These are phyloP conservation scores for Geococcyx californianus DNA, from an alignment of 2,113 vertebrate genomes.

Conservation along the genomic window DNA sequence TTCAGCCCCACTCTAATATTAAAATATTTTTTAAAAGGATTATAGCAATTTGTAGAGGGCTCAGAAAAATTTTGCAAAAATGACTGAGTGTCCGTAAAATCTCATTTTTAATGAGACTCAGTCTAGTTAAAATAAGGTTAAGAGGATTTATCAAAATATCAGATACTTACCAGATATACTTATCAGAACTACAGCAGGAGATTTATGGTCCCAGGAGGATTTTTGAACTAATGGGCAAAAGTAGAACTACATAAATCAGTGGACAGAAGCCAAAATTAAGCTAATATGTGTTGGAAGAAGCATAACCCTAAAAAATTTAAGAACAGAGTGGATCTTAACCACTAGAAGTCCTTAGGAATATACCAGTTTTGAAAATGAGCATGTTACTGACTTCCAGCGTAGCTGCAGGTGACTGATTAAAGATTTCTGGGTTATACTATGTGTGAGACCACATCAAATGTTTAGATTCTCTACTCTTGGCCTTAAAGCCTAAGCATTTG, in stretches of 20 bases:
- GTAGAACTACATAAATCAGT: background rate
- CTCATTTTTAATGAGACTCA: background rate
- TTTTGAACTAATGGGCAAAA: background rate
- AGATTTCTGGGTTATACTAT: background rate
- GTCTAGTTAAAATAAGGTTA: background rate
- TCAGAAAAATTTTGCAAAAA: background rate
- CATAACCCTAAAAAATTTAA: background rate
- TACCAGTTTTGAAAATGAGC: background rate
- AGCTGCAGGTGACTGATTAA: background rate
- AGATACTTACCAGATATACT: background rate
- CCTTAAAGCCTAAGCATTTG: background rate
- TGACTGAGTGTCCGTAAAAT: background rate
- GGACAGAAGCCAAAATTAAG: background rate
- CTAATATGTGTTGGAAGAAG: background rate
- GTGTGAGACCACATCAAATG: background rate
- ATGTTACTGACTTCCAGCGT: background rate
- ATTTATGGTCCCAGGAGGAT: background rate
- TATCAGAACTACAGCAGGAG: background rate
- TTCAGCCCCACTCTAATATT: background rate
- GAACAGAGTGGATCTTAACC: background rate
- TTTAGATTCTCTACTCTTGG: background rate
- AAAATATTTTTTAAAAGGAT: fast-evolving
- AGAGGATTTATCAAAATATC: background rate
- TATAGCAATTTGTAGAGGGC: background rate
- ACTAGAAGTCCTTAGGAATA: background rate